Conservation (phyloP, 2,797 vertebrate species). For the Brachymystax lenok region DNA sequence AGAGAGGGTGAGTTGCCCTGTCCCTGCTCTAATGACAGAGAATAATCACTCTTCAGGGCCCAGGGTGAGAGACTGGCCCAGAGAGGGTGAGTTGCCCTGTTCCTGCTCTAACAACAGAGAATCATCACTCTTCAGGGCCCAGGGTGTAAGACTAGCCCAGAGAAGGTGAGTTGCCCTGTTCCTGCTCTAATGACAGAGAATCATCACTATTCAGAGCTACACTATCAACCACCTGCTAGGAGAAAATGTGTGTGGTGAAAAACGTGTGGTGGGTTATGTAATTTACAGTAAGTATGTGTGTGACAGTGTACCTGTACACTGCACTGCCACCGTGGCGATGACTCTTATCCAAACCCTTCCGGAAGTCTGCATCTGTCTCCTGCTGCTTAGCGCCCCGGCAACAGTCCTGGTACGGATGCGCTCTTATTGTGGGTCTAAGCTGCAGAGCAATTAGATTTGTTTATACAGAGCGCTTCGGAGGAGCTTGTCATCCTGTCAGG, state of each 20-base stretch:
- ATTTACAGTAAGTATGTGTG: background rate
- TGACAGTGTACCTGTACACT: background rate
- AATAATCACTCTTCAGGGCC: slow-evolving; percentile 14
- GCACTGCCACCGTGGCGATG: slow-evolving; percentile 10
- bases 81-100: slow-evolving; percentile 40
- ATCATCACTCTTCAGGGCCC: slow-evolving; percentile 22
- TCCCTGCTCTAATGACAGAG: slow-evolving; percentile 50
- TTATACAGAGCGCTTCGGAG: slow-evolving; percentile 71
- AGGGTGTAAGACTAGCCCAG: slow-evolving; percentile 22
- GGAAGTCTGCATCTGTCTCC: slow-evolving; percentile 66
- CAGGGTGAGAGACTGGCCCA: slow-evolving; percentile 25
- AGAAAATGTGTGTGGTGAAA: background rate
- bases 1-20: slow-evolving; percentile 40
- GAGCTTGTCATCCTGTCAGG: slow-evolving; percentile 74
- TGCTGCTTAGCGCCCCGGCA: slow-evolving; percentile 56
- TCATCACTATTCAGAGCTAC: slow-evolving; percentile 12
- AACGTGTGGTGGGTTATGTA: background rate
- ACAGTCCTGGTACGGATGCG: slow-evolving; percentile 46
- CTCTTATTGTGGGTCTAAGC: slow-evolving; percentile 73
- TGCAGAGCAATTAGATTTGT: slow-evolving; percentile 76
- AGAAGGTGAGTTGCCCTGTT: slow-evolving; percentile 39
- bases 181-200: slow-evolving; percentile 50
- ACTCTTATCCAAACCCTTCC: slow-evolving; percentile 45
- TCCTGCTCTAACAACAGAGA: slow-evolving; percentile 50
- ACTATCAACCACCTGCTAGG: slow-evolving; percentile 21